Conservation (phyloP, 2,113 vertebrate genomes). For the Nycticryphes semicollaris region DNA sequence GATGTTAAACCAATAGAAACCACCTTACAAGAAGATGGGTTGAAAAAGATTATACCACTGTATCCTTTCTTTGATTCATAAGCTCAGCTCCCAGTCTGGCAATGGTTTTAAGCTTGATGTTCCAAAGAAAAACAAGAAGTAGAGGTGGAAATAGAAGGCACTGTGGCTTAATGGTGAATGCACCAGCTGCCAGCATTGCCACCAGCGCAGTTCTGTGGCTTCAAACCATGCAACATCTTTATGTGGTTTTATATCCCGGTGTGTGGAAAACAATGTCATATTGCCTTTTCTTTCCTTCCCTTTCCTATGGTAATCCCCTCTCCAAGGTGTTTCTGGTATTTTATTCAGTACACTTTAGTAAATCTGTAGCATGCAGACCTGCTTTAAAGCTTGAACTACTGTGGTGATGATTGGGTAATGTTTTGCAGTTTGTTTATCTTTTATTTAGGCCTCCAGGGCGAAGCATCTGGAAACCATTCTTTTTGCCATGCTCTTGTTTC, state of each 20-base stretch:
- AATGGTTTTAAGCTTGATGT: background rate
- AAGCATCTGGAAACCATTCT: background rate
- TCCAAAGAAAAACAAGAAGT: background rate
- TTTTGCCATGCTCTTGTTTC: background rate
- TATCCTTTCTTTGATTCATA: background rate
- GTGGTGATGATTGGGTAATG: background rate
- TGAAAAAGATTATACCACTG: background rate
- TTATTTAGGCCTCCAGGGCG: background rate
- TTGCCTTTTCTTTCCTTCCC: background rate
- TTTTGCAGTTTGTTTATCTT: slow-evolving; percentile 34
- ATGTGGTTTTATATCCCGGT: background rate
- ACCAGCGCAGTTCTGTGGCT: background rate
- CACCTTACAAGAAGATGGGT: background rate
- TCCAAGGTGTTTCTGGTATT: background rate
- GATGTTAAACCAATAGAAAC: slow-evolving; percentile 24
- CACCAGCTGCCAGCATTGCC: background rate
- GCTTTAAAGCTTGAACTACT: background rate
- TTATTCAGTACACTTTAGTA: background rate
- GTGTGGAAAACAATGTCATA: background rate
- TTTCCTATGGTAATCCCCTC: background rate
- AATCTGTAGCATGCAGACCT: background rate
- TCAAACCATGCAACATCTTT: background rate
- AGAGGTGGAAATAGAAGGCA: background rate
- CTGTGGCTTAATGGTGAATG: background rate
- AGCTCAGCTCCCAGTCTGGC: background rate